These are phyloP conservation scores for Rhipidura dahli DNA, from an alignment of 2,113 vertebrate species.

Conservation along the genomic window DNA sequence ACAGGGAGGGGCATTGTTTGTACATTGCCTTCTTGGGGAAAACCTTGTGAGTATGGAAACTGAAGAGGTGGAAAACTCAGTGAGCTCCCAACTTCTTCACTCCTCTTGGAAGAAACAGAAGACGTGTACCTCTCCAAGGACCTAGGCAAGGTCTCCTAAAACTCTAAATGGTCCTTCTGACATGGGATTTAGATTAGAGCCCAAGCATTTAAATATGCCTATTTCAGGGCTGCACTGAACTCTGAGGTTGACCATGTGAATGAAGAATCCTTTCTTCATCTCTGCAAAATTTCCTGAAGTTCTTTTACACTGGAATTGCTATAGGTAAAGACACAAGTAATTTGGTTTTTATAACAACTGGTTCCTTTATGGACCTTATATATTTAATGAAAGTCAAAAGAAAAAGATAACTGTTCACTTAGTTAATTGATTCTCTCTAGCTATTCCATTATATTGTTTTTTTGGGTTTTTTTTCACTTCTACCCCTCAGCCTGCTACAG, in stretches of 20 bases:
- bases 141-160: not conserved
- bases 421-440: not conserved
- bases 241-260: not conserved
- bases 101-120: not conserved
- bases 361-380: not conserved
- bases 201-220: not conserved
- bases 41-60: not conserved
- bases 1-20: not conserved
- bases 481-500: not conserved
- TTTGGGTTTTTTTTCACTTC: not conserved
- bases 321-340: not conserved
- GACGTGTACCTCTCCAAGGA: not conserved
- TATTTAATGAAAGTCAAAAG: not conserved
- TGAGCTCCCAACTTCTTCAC: not conserved
- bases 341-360: not conserved
- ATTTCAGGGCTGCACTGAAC: not conserved
- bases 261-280: not conserved
- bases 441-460: not conserved
- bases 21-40: not conserved
- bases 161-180: not conserved
- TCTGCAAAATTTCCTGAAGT: not conserved
- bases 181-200: not conserved
- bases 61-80: not conserved
- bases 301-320: not conserved
- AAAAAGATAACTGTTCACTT: not conserved